A percentile compares a stretch with the other conserved stretches of the same genome.
phyloP scores from a whole-genome alignment of 2,113 vertebrate genomes.

The Tympanuchus pallidicinctus region DNA sequence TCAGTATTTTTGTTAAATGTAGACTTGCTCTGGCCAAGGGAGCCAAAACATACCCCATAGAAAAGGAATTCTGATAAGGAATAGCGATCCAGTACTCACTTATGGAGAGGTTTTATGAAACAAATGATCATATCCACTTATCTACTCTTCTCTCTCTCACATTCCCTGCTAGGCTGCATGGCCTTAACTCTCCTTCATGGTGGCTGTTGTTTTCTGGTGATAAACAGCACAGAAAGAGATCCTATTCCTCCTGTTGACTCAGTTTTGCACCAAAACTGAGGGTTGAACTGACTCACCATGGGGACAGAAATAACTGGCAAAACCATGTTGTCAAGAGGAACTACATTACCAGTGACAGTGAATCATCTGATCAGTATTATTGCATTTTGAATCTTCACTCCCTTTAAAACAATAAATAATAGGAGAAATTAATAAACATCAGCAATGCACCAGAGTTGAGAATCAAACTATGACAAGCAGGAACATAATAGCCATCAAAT shows the following conservation, averaged over 20 bases:
- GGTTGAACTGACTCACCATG: neutral
- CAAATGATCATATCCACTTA: neutral
- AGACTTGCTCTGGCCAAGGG: neutral
- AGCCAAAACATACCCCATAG: neutral
- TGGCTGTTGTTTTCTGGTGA: neutral
- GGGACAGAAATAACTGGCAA: neutral
- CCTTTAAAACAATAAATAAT: neutral
- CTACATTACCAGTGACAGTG: neutral
- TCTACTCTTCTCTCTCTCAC: neutral
- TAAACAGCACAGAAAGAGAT: neutral
- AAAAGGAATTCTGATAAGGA: neutral
- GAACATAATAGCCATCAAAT: neutral
- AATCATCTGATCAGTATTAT: neutral
- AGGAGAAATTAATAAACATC: neutral
- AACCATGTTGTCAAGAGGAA: neutral
- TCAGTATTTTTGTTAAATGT: too few relatives aligned
- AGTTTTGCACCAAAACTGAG: neutral
- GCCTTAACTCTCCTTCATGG: neutral
- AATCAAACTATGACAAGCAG: neutral
- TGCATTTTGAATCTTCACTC: neutral
- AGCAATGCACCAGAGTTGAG: neutral
- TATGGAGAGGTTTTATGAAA: neutral
- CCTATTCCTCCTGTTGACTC: neutral
- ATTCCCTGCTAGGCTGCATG: neutral
- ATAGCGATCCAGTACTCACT: neutral